Conservation (phyloP, 2,888 invertebrate genomes). For the Argynnis bischoffii region DNA sequence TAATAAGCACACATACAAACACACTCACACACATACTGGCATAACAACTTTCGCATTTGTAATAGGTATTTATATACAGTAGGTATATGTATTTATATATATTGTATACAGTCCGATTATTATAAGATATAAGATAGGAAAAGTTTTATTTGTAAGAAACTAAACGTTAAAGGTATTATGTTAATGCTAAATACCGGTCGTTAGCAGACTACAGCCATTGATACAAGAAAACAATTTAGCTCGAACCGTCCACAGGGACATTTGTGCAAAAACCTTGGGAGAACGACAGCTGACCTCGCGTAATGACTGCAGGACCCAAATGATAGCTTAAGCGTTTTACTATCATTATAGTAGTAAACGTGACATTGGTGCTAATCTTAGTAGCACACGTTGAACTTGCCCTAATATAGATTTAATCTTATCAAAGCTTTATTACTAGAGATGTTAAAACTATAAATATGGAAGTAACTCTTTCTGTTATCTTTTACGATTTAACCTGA, state of each 20-base stretch:
- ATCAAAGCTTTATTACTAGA: too few species aligned
- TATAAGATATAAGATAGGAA: background rate
- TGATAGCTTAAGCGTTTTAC: slow-evolving; percentile 24
- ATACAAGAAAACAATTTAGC: slow-evolving; percentile 74
- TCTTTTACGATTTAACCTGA: too few species aligned
- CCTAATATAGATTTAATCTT: too few species aligned
- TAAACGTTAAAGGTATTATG: slow-evolving; percentile 10
- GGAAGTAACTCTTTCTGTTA: too few species aligned
- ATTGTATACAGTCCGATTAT: too few species aligned
- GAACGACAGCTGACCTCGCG: slow-evolving; percentile 71
- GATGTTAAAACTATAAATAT: too few species aligned
- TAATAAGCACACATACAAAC: too few species aligned
- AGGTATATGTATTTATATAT: too few species aligned
- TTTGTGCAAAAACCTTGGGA: slow-evolving; percentile 74
- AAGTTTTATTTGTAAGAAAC: background rate
- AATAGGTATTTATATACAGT: too few species aligned
- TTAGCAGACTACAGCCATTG: slow-evolving; percentile 34
- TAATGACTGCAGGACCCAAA: slow-evolving; percentile 49
- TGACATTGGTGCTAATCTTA: slow-evolving; percentile 2
- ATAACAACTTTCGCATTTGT: too few species aligned
- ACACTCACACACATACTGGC: too few species aligned
- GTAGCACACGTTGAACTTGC: background rate
- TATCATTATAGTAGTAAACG: slow-evolving; percentile 14
- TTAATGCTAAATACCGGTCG: slow-evolving; percentile 35
- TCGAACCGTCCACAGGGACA: slow-evolving; percentile 48